Evolutionary conservation across 1,140 invertebrate genomes (phyloP), one percentile per base, ranked within the genome.

Genomic region (Patella vulgata): DNA sequence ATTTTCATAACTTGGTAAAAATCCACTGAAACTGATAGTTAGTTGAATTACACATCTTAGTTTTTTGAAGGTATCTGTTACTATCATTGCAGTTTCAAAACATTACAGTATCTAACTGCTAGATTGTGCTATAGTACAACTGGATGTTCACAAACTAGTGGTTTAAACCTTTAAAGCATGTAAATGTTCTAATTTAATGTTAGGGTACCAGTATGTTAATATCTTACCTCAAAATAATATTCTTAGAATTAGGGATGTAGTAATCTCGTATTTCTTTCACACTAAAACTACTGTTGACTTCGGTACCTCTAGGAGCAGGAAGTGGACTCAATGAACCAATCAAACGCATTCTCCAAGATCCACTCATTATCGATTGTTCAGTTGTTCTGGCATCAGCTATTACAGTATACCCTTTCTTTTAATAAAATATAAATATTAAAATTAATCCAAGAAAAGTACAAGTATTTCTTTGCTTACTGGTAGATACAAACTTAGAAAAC

Each of bases 331-430:
- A 68, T 27, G 79, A 82, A 25, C 81, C 82, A 71, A 85, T 85
- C 64, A 85, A 66, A 28, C 83, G 75, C 75, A 85, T 77, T 25
- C 79, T 70, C 82, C 82, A 85, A 43, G 59, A 77, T 31, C 75
- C 76, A 55, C 62, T 59, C 14, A 68, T 57, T 23, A 83, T 42
- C 25, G 80, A 66, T 52, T 78, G 71, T 31, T 84, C 80, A 11
- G 69, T 63, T 0, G 78, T 80, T 11, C 76, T 68, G 4, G 81
- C 79, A 53, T 83, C 82, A 23, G 82, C 82, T 19, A 85, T 72
- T 69, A 85, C 82, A 14, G 81, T 82, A 67, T 84, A 85, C 0
- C 83, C 83, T 71, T 74, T 77, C 79, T 81, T 62, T 53, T 66
- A 66, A 42, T 11, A 54, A 11, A 70, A 44, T 21, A 21, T 47